Evolutionary conservation across 2,113 vertebrate genomes (phyloP).

Genomic region (Podarcis raffonei): DNA sequence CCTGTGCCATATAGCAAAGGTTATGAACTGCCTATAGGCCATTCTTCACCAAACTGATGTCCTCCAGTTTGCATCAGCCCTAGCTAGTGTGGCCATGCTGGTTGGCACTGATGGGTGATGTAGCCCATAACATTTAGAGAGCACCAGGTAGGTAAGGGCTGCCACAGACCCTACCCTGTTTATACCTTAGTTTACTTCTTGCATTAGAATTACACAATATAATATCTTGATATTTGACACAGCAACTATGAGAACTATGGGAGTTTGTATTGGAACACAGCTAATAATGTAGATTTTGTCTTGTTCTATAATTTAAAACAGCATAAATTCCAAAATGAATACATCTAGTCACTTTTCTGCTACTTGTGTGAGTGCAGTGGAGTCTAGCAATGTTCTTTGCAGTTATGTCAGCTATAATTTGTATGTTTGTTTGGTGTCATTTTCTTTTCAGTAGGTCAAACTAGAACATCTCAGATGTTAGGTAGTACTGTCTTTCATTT

Average conservation of each 20-base stretch:
- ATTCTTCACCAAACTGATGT: too few relatives aligned
- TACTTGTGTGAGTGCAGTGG: not conserved
- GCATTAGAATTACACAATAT: not conserved
- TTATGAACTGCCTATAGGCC: not conserved
- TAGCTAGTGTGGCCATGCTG: too few relatives aligned
- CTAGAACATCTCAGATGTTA: not conserved
- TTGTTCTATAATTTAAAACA: not conserved
- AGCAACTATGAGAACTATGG: not conserved
- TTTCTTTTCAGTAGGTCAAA: not conserved
- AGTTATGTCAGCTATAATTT: not conserved
- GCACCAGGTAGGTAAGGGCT: too few relatives aligned
- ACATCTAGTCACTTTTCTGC: not conserved
- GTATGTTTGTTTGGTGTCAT: not conserved
- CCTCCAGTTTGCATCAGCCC: too few relatives aligned
- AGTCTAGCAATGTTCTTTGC: not conserved
- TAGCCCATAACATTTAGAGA: too few relatives aligned
- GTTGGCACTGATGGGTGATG: too few relatives aligned
- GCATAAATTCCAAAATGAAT: too few relatives aligned
- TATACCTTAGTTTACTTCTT: not conserved
- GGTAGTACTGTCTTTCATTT: not conserved
- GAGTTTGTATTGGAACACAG: not conserved
- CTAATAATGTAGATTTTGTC: not conserved
- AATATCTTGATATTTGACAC: not conserved
- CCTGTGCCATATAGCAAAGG: not conserved
- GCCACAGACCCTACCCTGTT: not conserved